A percentile compares a stretch with the other conserved stretches of the same genome.
phyloP scores from a whole-genome alignment of 1,140 invertebrate species.

The Centruroides sculpturatus region DNA sequence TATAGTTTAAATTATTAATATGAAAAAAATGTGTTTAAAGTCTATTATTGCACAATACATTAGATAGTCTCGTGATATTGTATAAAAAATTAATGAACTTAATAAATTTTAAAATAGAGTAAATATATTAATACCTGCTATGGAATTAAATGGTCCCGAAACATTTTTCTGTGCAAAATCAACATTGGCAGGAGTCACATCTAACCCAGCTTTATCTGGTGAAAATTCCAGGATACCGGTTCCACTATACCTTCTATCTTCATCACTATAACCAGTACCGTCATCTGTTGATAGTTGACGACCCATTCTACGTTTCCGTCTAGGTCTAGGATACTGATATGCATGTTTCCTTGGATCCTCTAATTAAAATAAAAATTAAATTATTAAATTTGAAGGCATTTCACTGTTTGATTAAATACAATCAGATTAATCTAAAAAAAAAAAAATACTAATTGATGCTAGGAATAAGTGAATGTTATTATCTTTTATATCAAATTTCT shows the following conservation, averaged over 20 bases:
- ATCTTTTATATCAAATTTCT: no score
- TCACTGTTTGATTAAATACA: no score
- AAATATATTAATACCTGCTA: conserved; percentile 26
- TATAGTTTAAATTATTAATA: no score
- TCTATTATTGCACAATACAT: no score
- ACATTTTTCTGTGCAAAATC: conserved; percentile 39
- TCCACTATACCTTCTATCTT: conserved; percentile 23
- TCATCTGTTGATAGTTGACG: conserved; percentile 12
- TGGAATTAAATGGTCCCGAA: conserved; percentile 35
- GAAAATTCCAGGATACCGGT: conserved; percentile 57
- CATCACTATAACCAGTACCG: conserved; percentile 6
- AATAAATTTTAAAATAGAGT: neutral
- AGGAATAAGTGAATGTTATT: no score
- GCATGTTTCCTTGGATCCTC: conserved; percentile 11
- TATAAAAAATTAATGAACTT: no score
- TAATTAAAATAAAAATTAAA: neutral
- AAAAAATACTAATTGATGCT: no score
- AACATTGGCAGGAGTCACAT: conserved; percentile 70
- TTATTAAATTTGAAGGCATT: neutral
- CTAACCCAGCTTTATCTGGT: conserved; percentile 71
- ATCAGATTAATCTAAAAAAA: no score
- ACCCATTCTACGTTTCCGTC: conserved; percentile 1
- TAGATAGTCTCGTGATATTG: no score
- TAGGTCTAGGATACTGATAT: conserved; percentile 12
- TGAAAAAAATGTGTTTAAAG: no score